A percentile compares a stretch with the other conserved stretches of the same genome.
phyloP scores from a whole-genome alignment of 2,888 invertebrate species.

The Rhopalosiphum nymphaeae region DNA sequence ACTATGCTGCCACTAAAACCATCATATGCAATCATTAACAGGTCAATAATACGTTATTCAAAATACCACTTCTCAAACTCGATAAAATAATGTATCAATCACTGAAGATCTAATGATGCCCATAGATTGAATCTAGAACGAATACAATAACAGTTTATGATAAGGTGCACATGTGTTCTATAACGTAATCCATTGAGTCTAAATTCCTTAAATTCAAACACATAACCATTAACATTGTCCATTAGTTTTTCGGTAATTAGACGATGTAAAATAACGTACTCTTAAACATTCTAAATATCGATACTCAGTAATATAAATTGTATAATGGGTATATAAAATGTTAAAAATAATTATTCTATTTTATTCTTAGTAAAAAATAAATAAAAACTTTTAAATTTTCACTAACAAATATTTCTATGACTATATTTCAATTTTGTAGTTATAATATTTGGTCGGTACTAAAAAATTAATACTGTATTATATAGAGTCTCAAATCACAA shows the following conservation, averaged over 20 bases:
- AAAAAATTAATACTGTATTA: not conserved
- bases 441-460: not conserved
- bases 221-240: slow-evolving; percentile 36
- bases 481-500: not conserved
- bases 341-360: not conserved
- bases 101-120: slow-evolving; percentile 42
- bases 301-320: not conserved
- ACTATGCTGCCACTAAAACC: not conserved
- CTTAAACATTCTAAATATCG: slow-evolving; percentile 9
- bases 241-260: slow-evolving; percentile 47
- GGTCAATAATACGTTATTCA: slow-evolving; percentile 34
- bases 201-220: slow-evolving; percentile 51
- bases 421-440: not conserved
- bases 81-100: slow-evolving; percentile 27
- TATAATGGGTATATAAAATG: not conserved
- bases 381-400: not conserved
- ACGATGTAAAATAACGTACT: slow-evolving; percentile 22
- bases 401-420: not conserved
- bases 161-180: slow-evolving; percentile 36
- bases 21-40: slow-evolving; percentile 24
- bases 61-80: slow-evolving; percentile 28
- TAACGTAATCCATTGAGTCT: slow-evolving; percentile 17
- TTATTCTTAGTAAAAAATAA: not conserved
- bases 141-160: slow-evolving; percentile 52
- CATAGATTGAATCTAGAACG: slow-evolving; percentile 34